phyloP scores from a whole-genome alignment of 2,888 invertebrate genomes.

The Opisthograptis luteolata region DNA sequence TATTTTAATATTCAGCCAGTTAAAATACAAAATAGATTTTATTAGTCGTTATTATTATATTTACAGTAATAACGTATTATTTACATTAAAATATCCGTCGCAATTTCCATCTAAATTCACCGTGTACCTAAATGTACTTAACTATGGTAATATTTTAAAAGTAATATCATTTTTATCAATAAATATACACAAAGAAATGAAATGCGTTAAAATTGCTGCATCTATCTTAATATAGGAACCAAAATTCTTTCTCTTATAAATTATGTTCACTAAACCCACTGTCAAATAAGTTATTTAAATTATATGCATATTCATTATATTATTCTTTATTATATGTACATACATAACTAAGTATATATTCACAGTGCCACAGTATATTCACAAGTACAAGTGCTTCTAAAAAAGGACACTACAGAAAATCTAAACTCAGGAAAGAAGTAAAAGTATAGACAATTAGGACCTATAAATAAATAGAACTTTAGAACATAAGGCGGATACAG shows the following conservation, averaged over 20 bases:
- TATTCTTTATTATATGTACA: slow-evolving; percentile 69
- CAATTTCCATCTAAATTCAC: slow-evolving; percentile 14
- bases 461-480: neutral
- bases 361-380: slow-evolving; percentile 46
- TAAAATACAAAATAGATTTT: slow-evolving; percentile 36
- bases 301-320: slow-evolving; percentile 57
- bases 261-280: slow-evolving; percentile 51
- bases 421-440: neutral
- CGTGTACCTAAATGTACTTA: slow-evolving; percentile 45
- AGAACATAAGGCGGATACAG: slow-evolving; percentile 13
- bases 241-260: slow-evolving; percentile 63
- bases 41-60: slow-evolving; percentile 23
- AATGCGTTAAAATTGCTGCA: slow-evolving; percentile 58
- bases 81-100: slow-evolving; percentile 30
- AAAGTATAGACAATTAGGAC: neutral
- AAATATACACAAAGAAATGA: slow-evolving; percentile 70
- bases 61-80: slow-evolving; percentile 25
- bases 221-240: slow-evolving; percentile 82
- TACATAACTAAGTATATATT: slow-evolving; percentile 53
- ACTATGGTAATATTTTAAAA: slow-evolving; percentile 37
- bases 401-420: neutral
- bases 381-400: slow-evolving; percentile 15
- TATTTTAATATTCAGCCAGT: slow-evolving; percentile 35
- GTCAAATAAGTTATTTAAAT: slow-evolving; percentile 77
- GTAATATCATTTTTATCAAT: slow-evolving; percentile 48